These are phyloP conservation scores for Platyscapa corneri DNA, from an alignment of 1,140 invertebrate genomes.

Conservation along the genomic window DNA sequence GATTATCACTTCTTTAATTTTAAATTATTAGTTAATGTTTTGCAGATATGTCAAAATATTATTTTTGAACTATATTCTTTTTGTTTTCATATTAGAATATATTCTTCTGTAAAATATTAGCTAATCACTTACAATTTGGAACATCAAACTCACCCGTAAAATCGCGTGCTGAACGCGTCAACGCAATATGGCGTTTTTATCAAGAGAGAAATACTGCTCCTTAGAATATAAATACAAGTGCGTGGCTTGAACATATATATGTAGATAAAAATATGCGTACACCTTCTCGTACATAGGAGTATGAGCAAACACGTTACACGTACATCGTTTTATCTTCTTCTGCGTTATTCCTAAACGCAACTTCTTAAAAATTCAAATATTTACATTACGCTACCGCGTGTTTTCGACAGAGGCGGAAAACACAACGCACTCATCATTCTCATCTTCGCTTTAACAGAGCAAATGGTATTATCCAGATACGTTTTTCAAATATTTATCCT, in stretches of 20 bases:
- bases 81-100: too few relatives aligned
- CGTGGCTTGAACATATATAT: background rate
- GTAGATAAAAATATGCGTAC: background rate
- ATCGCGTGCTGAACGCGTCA: background rate
- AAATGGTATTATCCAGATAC: slow-evolving; percentile 49
- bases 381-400: slow-evolving; percentile 9
- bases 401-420: slow-evolving; percentile 1
- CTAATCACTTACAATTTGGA: too few relatives aligned
- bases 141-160: too few relatives aligned
- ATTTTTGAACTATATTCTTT: too few relatives aligned
- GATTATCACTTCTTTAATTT: too few relatives aligned
- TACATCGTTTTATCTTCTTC: background rate
- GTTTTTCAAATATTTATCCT: slow-evolving; percentile 51
- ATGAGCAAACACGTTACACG: background rate
- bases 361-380: slow-evolving; percentile 50
- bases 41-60: too few relatives aligned
- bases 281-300: background rate
- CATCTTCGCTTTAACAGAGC: background rate
- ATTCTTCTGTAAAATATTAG: too few relatives aligned
- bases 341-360: background rate
- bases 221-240: too few relatives aligned
- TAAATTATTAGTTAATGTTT: too few relatives aligned
- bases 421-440: slow-evolving; percentile 9
- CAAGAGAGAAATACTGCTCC: background rate
- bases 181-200: background rate